phyloP scores from a whole-genome alignment of 2,888 invertebrate genomes.

The Ceraclea dissimilis region DNA sequence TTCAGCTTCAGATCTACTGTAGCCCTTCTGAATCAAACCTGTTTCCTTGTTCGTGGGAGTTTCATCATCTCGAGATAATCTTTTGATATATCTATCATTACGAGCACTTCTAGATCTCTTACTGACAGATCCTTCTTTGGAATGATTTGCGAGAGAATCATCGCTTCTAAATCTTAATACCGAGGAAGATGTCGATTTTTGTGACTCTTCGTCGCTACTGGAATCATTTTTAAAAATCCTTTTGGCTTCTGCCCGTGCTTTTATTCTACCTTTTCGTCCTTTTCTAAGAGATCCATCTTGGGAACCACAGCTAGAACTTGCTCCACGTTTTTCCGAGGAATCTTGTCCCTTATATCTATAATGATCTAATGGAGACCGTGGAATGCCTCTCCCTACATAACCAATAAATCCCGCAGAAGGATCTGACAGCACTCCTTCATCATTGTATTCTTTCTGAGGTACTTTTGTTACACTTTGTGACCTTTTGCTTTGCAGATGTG shows the following conservation, averaged over 20 bases:
- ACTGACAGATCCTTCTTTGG: constrained; percentile 51
- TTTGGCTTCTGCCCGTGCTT: constrained; percentile 60
- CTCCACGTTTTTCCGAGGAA: constrained; percentile 32
- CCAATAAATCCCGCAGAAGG: constrained; percentile 48
- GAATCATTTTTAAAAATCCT: constrained; percentile 56
- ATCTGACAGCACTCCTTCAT: constrained; percentile 52
- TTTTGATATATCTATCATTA: constrained; percentile 72
- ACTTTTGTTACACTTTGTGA: constrained; percentile 45
- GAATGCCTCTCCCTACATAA: constrained; percentile 36
- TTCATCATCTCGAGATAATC: constrained; percentile 65
- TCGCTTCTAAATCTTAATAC: constrained; percentile 62
- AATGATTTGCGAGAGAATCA: constrained; percentile 53
- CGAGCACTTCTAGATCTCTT: constrained; percentile 64
- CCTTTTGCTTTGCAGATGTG: constrained; percentile 47
- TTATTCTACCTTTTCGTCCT: constrained; percentile 51
- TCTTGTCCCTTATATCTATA: constrained; percentile 32
- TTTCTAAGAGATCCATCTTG: constrained; percentile 48
- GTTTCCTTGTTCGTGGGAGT: constrained; percentile 49
- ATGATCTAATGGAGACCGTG: constrained; percentile 32
- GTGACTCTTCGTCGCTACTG: constrained; percentile 66
- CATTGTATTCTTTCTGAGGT: constrained; percentile 36
- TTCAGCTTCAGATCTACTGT: constrained; percentile 48
- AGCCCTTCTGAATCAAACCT: constrained; percentile 44
- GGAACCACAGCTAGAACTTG: constrained; percentile 40
- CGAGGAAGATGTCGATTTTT: constrained; percentile 59